These are phyloP conservation scores for Spodoptera exigua DNA, from an alignment of 2,888 invertebrate genomes.

Conservation along the genomic window DNA sequence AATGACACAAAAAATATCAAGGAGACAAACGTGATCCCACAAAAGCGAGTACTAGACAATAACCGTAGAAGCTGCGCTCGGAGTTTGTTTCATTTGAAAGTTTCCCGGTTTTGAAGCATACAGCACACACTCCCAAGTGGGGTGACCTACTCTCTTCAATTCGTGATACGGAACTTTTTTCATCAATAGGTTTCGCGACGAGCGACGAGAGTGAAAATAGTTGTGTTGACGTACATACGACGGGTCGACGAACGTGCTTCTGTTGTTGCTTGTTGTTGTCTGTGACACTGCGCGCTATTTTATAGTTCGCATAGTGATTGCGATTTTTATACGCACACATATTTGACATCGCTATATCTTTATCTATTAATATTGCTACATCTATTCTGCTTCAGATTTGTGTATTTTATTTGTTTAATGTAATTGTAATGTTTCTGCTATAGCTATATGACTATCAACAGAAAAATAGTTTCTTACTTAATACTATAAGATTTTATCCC, in stretches of 20 bases:
- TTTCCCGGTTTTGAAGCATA: slow-evolving; percentile 47
- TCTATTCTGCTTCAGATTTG: no score
- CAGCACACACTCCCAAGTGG: slow-evolving; percentile 49
- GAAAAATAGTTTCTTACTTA: no score
- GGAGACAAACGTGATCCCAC: slow-evolving; percentile 7
- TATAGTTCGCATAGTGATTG: no score
- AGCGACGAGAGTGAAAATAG: slow-evolving; percentile 29
- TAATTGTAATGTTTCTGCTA: no score
- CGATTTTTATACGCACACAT: no score
- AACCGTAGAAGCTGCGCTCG: slow-evolving; percentile 26
- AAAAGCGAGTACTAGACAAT: slow-evolving; percentile 40
- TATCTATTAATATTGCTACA: no score
- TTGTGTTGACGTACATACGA: slow-evolving; percentile 31
- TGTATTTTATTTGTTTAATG: no score
- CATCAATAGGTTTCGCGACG: slow-evolving; percentile 51
- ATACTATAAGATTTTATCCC: no score
- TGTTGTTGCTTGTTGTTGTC: slow-evolving; percentile 2
- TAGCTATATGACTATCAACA: no score
- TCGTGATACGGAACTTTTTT: slow-evolving; percentile 54
- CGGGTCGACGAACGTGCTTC: slow-evolving; percentile 15
- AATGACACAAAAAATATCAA: background rate
- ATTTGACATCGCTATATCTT: no score
- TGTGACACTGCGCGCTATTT: slow-evolving; percentile 1
- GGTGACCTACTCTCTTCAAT: slow-evolving; percentile 54
- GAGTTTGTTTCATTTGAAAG: slow-evolving; percentile 57